These are phyloP conservation scores for Tuta absoluta DNA, from an alignment of 2,888 invertebrate species.

Conservation along the genomic window DNA sequence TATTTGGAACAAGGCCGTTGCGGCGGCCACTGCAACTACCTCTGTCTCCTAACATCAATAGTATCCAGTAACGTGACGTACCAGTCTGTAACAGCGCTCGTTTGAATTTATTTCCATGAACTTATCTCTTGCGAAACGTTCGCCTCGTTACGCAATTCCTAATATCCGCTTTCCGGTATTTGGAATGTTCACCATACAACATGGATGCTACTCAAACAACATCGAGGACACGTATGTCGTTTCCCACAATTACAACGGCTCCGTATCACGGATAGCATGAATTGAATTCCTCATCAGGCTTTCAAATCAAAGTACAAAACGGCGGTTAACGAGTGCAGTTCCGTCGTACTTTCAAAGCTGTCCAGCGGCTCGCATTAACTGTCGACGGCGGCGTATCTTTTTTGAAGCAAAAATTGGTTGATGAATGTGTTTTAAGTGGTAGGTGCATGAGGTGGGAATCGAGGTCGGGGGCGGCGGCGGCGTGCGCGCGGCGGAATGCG, in stretches of 20 bases:
- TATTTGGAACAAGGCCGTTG: constrained; percentile 51
- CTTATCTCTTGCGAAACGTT: neutral
- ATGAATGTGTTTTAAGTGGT: constrained; percentile 47
- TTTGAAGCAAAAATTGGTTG: constrained; percentile 48
- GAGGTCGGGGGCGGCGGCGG: constrained; percentile 59
- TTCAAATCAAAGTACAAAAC: constrained; percentile 16
- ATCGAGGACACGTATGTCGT: neutral
- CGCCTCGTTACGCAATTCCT: neutral
- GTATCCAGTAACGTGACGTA: constrained; percentile 10
- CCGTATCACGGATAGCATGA: constrained; percentile 10
- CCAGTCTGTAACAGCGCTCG: neutral
- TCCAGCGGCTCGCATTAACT: constrained; percentile 33
- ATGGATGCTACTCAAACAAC: neutral
- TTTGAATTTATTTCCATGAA: constrained; percentile 1
- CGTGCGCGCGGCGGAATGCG: constrained; percentile 60
- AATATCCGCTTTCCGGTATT: neutral
- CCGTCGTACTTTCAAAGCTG: constrained; percentile 39
- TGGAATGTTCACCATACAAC: neutral
- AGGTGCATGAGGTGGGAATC: constrained; percentile 55
- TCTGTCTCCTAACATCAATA: constrained; percentile 27
- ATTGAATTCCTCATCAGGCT: constrained; percentile 18
- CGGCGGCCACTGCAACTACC: constrained; percentile 36
- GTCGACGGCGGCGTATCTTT: constrained; percentile 39
- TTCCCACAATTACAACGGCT: constrained; percentile 9
- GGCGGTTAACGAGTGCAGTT: constrained; percentile 32